Base-by-base conservation (phyloP, 2,797 vertebrate genomes). In the Diglossa cyanea region DNA sequence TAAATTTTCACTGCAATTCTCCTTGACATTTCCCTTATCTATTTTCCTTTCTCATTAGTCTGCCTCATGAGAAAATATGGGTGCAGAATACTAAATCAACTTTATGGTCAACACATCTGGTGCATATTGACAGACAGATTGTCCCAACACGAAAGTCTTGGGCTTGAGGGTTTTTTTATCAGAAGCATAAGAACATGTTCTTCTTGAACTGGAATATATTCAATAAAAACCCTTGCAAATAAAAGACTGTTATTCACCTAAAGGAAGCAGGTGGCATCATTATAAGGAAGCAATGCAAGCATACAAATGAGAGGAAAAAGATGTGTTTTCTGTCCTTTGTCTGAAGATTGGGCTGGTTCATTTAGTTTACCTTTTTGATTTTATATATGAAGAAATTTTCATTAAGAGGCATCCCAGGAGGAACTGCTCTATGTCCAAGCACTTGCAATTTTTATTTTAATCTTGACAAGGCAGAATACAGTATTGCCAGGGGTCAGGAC, bases 1-100 rank as follows among this genome's bases (percentile, higher is more conserved):
- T 74, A n/a, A 79, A 96, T 75, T 95, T 94, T 93, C 79, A 76
- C 74, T 95, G 74, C 87, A 71, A 40, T 95, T 96, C 90, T 97
- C 93, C 93, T 97, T 97, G 97, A 97, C 96, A 97, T 97, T 96
- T 97, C 66, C 66, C 90, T 96, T 96, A 96, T 95, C 95, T 97
- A 87, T 84, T 93, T 97, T 93, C 86, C 74, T 93, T 87, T 94
- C 91, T 95, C 85, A 86, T 97, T 97, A 96, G 86, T 76, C 77
- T 23, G 39, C 50, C 79, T 96, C 94, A 80, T 84, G 94, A 97
- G 89, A 91, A 89, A 95, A 85, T 74, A 70, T 77, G 80, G 65
- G 68, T 37, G 71, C 51, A 51, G 67, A 81, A 93, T 90, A 84
- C 58, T 97, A 93, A 93, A 97, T 96, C 94, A 96, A 13, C 58